Base-by-base conservation (phyloP, 1,140 invertebrate species). In the Harlomillsia oculata region DNA sequence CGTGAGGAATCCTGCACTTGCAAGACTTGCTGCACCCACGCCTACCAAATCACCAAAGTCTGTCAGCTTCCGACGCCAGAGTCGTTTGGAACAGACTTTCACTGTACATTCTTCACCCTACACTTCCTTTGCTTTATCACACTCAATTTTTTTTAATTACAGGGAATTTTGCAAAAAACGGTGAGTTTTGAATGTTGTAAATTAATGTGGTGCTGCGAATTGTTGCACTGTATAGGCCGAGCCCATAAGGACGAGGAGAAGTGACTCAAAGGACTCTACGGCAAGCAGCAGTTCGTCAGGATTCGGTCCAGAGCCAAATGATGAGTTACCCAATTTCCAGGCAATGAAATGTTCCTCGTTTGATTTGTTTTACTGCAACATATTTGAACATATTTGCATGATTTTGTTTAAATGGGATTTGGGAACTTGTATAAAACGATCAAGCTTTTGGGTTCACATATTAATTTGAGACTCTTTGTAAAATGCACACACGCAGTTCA, bases 11-110 rank as follows among this genome's bases (percentile, higher is more conserved):
- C 64, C 64, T 26, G 56, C 26, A 20, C 37, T 63, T 14, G 54
- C 54, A 18, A 50, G 53, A 34, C 44, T 58, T 26, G 53, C 59
- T n/a, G 52, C 44, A 5, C 56, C 53, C 13, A 56, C 57, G 18
- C 40, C 49, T 16, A 56, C 54, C 44, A 62, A 60, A 58, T 55
- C 60, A 9, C 63, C 63, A 29, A 65, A 65, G 53, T 55, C 60
- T 18, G 66, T 64, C 25, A 58, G 63, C 50, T 63, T 66, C 48
- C 53, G 63, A 51, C 37, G 65, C 46, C 60, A 63, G 37, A 59
- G 55, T 50, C 55, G 62, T 14, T 51, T 64, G 21, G 62, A 61
- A 48, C 44, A 49, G 36, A 50, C 55, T 23, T 57, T 57, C 32
- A 48, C 45, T 48, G 45, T 48, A 48, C n/a, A n/a, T n/a, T n/a